Percentiles rank a stretch among this genome's conserved stretches.
These are phyloP conservation scores for Mimachlamys varia DNA, from an alignment of 2,888 invertebrate species.

Conservation along the genomic window DNA sequence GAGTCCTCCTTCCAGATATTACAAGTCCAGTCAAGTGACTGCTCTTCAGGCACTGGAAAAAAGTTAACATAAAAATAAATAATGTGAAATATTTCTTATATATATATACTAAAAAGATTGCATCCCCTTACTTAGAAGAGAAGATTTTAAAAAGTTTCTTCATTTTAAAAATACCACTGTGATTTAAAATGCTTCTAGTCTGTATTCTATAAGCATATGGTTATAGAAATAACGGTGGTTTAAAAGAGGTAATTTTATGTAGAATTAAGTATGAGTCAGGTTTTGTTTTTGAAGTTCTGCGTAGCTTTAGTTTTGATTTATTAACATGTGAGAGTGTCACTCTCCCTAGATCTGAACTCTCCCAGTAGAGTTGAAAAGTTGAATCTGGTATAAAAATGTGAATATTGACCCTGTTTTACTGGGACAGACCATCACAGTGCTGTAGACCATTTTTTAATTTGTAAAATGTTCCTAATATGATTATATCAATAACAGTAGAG, in stretches of 20 bases:
- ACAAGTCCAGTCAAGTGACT: neutral
- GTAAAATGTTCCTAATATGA: neutral
- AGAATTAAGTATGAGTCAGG: neutral
- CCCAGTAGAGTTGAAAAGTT: neutral
- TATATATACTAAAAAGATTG: too few species aligned
- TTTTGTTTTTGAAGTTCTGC: neutral
- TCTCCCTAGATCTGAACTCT: neutral
- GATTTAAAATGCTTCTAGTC: too few species aligned
- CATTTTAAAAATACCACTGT: too few species aligned
- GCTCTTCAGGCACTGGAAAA: neutral
- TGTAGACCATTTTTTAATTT: too few species aligned
- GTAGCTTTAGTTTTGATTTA: neutral
- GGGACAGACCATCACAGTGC: too few species aligned
- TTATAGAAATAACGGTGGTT: neutral
- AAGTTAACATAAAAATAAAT: neutral
- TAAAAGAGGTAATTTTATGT: neutral
- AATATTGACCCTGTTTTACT: neutral
- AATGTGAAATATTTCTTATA: neutral
- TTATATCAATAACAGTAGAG: neutral
- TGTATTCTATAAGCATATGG: too few species aligned
- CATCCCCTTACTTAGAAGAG: too few species aligned
- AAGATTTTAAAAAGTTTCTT: too few species aligned
- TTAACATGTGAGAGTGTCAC: conserved; percentile 7
- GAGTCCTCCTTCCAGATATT: neutral
- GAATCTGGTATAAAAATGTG: neutral